A percentile compares a stretch with the other conserved stretches of the same genome.
Conservation (phyloP, 2,888 invertebrate species). For the Ophion ventricosus region DNA sequence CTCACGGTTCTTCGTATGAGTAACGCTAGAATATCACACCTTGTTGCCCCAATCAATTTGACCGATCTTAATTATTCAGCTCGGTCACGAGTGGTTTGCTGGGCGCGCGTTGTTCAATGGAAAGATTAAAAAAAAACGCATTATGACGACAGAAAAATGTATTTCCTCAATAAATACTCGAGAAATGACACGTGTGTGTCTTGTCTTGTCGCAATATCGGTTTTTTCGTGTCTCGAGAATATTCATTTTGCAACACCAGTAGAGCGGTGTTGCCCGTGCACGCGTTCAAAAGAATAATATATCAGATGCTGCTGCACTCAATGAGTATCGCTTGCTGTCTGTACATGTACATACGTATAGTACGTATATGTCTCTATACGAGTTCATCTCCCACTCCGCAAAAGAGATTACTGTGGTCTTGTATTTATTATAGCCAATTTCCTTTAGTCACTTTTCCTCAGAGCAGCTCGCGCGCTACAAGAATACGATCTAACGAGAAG, state of each 20-base stretch:
- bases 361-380: neutral
- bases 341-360: neutral
- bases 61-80: neutral
- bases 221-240: conserved; percentile 22
- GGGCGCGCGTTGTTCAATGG: neutral
- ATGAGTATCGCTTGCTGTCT: conserved; percentile 29
- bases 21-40: neutral
- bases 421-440: conserved; percentile 77
- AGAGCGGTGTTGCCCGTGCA: conserved; percentile 18
- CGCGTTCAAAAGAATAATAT: conserved; percentile 37
- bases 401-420: conserved; percentile 77
- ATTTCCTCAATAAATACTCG: neutral
- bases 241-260: conserved; percentile 40
- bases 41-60: neutral
- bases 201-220: conserved; percentile 14
- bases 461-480: conserved; percentile 38
- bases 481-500: conserved; percentile 23
- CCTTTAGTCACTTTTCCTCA: conserved; percentile 70
- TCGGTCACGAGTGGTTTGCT: neutral
- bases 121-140: neutral
- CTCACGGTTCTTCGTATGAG: conserved; percentile 3
- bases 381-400: conserved; percentile 64
- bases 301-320: conserved; percentile 24
- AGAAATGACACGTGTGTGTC: neutral
- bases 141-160: neutral